Evolutionary conservation across 2,797 vertebrate genomes (phyloP), one percentile per base, ranked within the genome.

Genomic region (Anas bernieri): DNA sequence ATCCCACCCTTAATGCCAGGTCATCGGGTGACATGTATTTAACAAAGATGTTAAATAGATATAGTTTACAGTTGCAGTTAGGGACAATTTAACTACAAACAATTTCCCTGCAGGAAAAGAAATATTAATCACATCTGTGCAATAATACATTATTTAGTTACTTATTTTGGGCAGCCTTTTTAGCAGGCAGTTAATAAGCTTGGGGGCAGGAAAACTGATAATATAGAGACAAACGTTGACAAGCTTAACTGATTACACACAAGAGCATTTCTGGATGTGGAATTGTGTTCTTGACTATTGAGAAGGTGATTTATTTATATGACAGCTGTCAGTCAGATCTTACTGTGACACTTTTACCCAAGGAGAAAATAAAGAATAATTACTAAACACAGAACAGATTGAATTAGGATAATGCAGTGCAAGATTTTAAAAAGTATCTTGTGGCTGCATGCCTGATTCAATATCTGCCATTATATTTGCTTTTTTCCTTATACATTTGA

Each of bases 151-250:
- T 23, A 17, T 69, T 92, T 55, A 68, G 62, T 67, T 83, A 66
- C 41, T 67, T 74, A 59, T 30, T 93, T 94, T 82, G 6, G 15
- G 64, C 33, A 63, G 20, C 14, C 35, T 89, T 96, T 90, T 95
- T 91, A 73, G 46, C 56, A 79, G 62, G 25, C 48, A 87, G 6
- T 64, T 9, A 81, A 16, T 66, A 37, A 52, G 2, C 20, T 41
- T 7, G 20, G 4, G 21, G 12, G 15, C 28, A 61, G 33, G 35
- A 37, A 37, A 63, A 41, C 35, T 62, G 30, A 55, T 86, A 21
- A 25, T 10, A 23, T 17, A 37, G 50, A 52, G n/a, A 63, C 79
- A 80, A 25, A 80, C 17, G 9, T 17, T 86, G 41, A 26, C 21
- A 45, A 22, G 13, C 41, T 52, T 83, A 59, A 45, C 13, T 62